Conservation (phyloP, 2,888 invertebrate genomes). For the Parochlus steinenii region DNA sequence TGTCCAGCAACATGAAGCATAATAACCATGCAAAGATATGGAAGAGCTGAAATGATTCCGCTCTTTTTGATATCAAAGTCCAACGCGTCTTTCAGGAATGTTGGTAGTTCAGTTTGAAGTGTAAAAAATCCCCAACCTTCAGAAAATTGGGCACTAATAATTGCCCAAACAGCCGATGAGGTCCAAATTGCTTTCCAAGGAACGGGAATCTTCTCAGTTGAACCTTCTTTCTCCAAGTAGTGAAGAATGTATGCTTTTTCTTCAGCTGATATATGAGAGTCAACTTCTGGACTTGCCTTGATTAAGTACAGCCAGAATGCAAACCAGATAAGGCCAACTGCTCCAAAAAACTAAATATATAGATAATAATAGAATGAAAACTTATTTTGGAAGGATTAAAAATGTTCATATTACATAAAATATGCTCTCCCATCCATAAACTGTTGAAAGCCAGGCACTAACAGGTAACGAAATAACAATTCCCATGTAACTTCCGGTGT, state of each 20-base stretch:
- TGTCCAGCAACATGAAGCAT: slow-evolving; percentile 66
- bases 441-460: slow-evolving; percentile 54
- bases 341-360: slow-evolving; percentile 38
- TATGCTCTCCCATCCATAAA: slow-evolving; percentile 63
- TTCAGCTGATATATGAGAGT: slow-evolving; percentile 49
- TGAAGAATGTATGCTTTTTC: slow-evolving; percentile 58
- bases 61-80: slow-evolving; percentile 59
- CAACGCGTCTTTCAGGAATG: slow-evolving; percentile 62
- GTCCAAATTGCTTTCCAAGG: slow-evolving; percentile 63
- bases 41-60: slow-evolving; percentile 61
- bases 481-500: slow-evolving; percentile 73
- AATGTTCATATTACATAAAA: slow-evolving; percentile 74
- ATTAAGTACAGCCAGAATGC: slow-evolving; percentile 53
- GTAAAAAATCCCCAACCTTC: slow-evolving; percentile 89
- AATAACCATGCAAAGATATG: slow-evolving; percentile 69
- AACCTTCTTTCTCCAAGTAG: slow-evolving; percentile 33
- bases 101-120: slow-evolving; percentile 63
- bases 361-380: slow-evolving; percentile 29
- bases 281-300: slow-evolving; percentile 55
- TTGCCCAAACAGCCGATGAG: slow-evolving; percentile 69
- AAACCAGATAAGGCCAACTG: slow-evolving; percentile 55
- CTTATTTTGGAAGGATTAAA: too few relatives aligned
- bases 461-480: slow-evolving; percentile 70
- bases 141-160: slow-evolving; percentile 66
- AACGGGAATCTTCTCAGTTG: slow-evolving; percentile 43